Conservation (phyloP, 2,113 vertebrate genomes). For the Poecile atricapillus region DNA sequence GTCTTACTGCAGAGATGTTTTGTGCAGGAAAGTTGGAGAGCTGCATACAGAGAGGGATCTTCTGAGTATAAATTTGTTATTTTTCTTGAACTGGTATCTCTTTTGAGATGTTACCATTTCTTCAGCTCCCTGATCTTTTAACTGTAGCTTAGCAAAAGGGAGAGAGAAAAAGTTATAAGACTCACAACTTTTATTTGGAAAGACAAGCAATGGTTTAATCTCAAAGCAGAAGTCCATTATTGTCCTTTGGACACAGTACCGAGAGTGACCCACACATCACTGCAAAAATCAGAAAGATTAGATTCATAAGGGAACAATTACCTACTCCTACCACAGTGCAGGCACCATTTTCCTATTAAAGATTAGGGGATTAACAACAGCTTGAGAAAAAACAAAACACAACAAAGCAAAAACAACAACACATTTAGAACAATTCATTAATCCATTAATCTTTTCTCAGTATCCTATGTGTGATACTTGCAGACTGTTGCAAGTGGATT, state of each 20-base stretch:
- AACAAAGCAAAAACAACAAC: neutral
- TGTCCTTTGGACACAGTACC: neutral
- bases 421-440: conserved; percentile 22
- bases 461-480: neutral
- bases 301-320: conserved; percentile 50
- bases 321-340: neutral
- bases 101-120: neutral
- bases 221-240: neutral
- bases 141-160: neutral
- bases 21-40: neutral
- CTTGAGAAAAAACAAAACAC: neutral
- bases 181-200: neutral
- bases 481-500: conserved; percentile 30
- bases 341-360: conserved; percentile 8
- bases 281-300: conserved; percentile 6
- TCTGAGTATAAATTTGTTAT: neutral
- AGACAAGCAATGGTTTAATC: neutral
- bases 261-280: neutral
- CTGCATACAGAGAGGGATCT: neutral
- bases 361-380: neutral
- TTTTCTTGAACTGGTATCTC: neutral
- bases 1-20: neutral
- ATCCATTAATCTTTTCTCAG: conserved; percentile 33
- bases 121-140: neutral
- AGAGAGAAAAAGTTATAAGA: neutral